Base-by-base conservation (phyloP, 2,888 invertebrate species). In the Cephus pulcher region DNA sequence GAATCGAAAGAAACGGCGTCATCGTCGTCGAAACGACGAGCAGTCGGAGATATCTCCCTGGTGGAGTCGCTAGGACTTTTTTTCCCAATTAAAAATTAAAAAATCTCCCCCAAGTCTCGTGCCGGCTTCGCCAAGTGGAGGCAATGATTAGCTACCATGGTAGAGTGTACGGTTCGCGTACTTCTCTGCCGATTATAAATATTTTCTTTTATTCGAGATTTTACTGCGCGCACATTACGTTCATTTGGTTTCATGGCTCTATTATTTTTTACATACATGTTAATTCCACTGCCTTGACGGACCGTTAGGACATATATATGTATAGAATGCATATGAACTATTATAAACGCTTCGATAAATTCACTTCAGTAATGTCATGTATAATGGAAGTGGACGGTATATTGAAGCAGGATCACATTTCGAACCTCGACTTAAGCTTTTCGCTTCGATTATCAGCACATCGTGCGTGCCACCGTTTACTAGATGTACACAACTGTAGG, bases 71-170 rank as follows among this genome's bases (percentile, higher is more conserved):
- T 9, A 56, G 56, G 78, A 75, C 81, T 88, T 89, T 90, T 78
- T 89, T 89, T 86, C 80, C 90, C 89, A 91, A 91, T 91, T 90
- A 91, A 91, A 91, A 91, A 91, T 90, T 89, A 90, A 90, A 90
- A 90, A 80, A 89, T 76, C 74, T 68, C 73, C 34, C 76, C 75
- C 77, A 56, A 78, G 78, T 77, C 77, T 68, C n/a, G n/a, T 33
- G 23, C 84, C 81, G 84, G 83, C 85, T 80, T 80, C 80, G 79
- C 83, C 84, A 82, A 83, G 79, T 34, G 69, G 11, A 75, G 78
- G 75, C 75, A 77, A 76, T 70, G 81, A 56, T 79, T 78, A 78
- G 76, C 84, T 83, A 81, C 81, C 84, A 83, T 86, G 86, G 89
- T 86, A 86, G 86, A 87, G 86, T 87, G 89, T 86, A 83, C 86